phyloP scores from a whole-genome alignment of 37 sponge, comb jelly and placozoan species.

The Halisarca cf. caerulea region DNA sequence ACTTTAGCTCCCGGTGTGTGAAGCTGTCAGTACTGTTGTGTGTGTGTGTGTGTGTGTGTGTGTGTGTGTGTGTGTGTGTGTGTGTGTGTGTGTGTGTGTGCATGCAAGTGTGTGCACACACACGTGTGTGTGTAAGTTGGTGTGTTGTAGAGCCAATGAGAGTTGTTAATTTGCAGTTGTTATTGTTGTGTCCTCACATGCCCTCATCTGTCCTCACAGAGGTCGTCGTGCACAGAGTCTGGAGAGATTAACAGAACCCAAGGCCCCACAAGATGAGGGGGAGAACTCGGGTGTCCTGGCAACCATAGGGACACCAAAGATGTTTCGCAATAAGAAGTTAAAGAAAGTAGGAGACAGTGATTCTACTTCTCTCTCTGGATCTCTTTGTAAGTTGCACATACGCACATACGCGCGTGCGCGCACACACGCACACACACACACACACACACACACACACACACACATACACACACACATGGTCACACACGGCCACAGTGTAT shows the following conservation, averaged over 20 bases:
- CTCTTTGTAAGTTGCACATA: conserved; percentile 24
- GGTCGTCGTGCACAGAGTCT: conserved; percentile 9
- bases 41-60: background rate
- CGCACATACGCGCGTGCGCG: too few relatives aligned
- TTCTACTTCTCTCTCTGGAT: conserved; percentile 5
- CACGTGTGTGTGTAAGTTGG: background rate
- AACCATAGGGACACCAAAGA: conserved; percentile 13
- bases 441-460: conserved; percentile 1
- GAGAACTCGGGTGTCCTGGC: background rate
- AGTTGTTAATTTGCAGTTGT: too few relatives aligned
- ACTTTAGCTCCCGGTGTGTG: background rate
- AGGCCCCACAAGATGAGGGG: too few relatives aligned
- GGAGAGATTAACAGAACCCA: background rate
- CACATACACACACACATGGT: too few relatives aligned
- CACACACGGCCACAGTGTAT: background rate
- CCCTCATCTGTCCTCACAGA: too few relatives aligned
- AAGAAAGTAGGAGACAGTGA: conserved; percentile 11
- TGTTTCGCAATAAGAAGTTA: background rate
- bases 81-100: background rate
- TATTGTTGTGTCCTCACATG: too few relatives aligned
- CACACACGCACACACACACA: background rate
- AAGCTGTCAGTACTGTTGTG: too few relatives aligned
- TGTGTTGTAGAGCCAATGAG: background rate
- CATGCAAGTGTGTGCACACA: background rate
- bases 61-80: background rate